Evolutionary conservation across 2,113 vertebrate species (phyloP).

Genomic region (Gambusia affinis): DNA sequence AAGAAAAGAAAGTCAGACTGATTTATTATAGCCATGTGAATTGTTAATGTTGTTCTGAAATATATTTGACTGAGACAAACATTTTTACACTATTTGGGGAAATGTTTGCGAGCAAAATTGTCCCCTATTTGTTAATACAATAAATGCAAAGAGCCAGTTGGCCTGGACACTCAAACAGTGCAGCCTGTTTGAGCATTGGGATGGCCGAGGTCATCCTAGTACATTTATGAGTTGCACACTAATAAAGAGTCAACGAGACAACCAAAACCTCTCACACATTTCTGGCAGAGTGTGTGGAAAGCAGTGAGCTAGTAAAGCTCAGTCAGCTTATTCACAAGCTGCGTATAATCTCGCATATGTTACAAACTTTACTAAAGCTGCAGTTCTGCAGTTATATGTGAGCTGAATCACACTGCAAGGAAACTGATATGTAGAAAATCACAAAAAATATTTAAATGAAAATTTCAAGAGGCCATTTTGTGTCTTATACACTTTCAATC

Average conservation of each 20-base stretch:
- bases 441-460: constrained; percentile 33
- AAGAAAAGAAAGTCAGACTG: no score
- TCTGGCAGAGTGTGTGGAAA: constrained; percentile 57
- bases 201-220: constrained; percentile 66
- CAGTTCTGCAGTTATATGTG: constrained; percentile 27
- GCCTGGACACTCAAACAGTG: constrained; percentile 51
- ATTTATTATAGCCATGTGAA: no score
- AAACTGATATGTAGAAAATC: not conserved
- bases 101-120: constrained; percentile 46
- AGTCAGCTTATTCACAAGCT: constrained; percentile 39
- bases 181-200: constrained; percentile 55
- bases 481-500: constrained; percentile 58
- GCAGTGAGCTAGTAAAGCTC: constrained; percentile 29
- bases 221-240: constrained; percentile 51
- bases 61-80: constrained; percentile 6
- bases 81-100: constrained; percentile 21
- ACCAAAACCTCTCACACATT: constrained; percentile 49
- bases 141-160: constrained; percentile 57
- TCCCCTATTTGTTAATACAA: constrained; percentile 51
- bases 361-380: constrained; percentile 33
- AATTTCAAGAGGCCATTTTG: constrained; percentile 47
- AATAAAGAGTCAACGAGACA: constrained; percentile 50
- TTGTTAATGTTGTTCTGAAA: not conserved
- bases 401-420: constrained; percentile 6
- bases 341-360: constrained; percentile 44